phyloP scores from a whole-genome alignment of 2,888 invertebrate genomes.

The Prionchulus punctatus region DNA sequence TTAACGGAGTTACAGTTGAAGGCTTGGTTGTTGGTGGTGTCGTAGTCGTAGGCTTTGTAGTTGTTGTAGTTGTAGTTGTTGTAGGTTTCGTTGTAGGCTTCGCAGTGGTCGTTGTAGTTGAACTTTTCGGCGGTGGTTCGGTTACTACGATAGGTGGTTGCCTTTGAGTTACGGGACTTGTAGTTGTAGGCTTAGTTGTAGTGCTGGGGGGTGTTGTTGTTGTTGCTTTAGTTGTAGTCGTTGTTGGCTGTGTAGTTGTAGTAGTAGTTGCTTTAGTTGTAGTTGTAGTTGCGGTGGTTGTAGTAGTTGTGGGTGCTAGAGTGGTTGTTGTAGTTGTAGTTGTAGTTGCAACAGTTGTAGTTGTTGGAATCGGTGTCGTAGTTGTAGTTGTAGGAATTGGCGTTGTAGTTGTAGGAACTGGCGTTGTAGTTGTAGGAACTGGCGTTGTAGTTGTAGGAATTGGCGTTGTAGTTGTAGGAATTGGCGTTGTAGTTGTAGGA shows the following conservation, averaged over 20 bases:
- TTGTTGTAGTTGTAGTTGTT: not conserved
- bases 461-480: not conserved
- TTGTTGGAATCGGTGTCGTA: not conserved
- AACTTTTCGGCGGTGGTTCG: no score
- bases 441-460: not conserved
- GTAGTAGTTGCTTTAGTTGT: slow-evolving; percentile 1
- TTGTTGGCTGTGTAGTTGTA: not conserved
- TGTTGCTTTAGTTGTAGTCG: not conserved
- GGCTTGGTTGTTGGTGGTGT: slow-evolving; percentile 2
- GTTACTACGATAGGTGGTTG: no score
- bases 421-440: not conserved
- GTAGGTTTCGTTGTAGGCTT: no score
- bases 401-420: not conserved
- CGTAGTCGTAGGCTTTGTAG: not conserved
- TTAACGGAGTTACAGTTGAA: no score
- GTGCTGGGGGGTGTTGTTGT: no score
- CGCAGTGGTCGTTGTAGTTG: no score
- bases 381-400: not conserved
- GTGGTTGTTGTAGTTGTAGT: slow-evolving; percentile 11
- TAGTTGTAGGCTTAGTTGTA: no score
- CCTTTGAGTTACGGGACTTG: no score
- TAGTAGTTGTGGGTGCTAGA: slow-evolving; percentile 5
- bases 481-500: slow-evolving; percentile 1
- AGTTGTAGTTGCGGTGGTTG: slow-evolving; percentile 5
- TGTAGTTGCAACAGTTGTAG: slow-evolving; percentile 2